Conservation (phyloP, 2,113 vertebrate genomes). For the Ploceus nigricollis region DNA sequence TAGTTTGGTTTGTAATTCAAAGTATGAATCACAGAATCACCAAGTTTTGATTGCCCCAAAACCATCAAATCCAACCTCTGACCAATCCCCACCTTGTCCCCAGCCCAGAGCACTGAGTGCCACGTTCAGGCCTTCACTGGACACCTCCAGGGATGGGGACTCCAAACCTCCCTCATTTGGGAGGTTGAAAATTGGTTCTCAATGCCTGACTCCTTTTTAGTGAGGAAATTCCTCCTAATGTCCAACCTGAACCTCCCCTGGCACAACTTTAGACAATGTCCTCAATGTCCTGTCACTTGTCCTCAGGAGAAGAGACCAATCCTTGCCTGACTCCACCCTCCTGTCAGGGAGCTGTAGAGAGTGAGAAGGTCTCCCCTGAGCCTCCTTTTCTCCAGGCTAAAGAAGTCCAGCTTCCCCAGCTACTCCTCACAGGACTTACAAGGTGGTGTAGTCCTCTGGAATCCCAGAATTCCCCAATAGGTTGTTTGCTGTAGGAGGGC, state of each 20-base stretch:
- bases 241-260: neutral
- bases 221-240: neutral
- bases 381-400: neutral
- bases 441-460: neutral
- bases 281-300: neutral
- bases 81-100: rapidly evolving
- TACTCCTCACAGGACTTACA: neutral
- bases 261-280: neutral
- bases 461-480: neutral
- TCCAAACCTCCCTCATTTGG: neutral
- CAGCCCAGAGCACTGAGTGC: neutral
- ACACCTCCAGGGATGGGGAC: neutral
- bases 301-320: too few relatives aligned
- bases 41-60: neutral
- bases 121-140: rapidly evolving
- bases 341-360: neutral
- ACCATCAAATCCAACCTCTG: neutral
- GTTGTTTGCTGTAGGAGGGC: neutral
- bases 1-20: neutral
- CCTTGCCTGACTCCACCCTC: neutral
- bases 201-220: neutral
- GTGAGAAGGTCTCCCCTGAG: neutral
- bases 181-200: neutral
- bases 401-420: neutral
- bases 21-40: neutral